phyloP scores from a whole-genome alignment of 2,888 invertebrate species.

The Tryphoninae sp. region DNA sequence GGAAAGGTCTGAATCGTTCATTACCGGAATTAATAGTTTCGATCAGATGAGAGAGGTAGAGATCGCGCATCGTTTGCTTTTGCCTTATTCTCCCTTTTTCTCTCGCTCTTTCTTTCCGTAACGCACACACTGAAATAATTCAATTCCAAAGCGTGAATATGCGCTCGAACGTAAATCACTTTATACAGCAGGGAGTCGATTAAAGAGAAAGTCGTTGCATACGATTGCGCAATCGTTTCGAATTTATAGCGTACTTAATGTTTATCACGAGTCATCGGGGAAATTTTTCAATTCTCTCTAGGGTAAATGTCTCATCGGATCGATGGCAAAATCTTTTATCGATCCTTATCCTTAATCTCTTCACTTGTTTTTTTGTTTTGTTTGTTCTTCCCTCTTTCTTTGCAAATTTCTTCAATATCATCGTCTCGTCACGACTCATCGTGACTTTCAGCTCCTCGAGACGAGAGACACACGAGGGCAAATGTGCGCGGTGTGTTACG shows the following conservation, averaged over 20 bases:
- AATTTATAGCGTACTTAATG: not conserved
- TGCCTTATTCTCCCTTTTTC: slow-evolving; percentile 27
- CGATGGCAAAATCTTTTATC: not conserved
- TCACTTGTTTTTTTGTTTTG: not conserved
- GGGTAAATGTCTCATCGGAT: no score
- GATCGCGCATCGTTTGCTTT: slow-evolving; percentile 38
- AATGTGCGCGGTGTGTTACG: slow-evolving; percentile 39
- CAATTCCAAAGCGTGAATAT: slow-evolving; percentile 9
- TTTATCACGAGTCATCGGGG: no score
- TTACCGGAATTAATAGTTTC: slow-evolving; percentile 71
- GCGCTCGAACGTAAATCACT: not conserved
- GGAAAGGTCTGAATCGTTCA: slow-evolving; percentile 69
- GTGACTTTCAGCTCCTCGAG: slow-evolving; percentile 44
- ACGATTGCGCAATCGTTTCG: not conserved
- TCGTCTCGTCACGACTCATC: slow-evolving; percentile 41
- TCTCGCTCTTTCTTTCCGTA: slow-evolving; percentile 1
- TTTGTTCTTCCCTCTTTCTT: not conserved
- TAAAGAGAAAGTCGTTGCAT: not conserved
- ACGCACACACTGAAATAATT: slow-evolving; percentile 28
- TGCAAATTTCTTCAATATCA: not conserved
- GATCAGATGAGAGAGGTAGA: slow-evolving; percentile 25
- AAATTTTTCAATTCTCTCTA: no score
- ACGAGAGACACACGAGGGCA: slow-evolving; percentile 25
- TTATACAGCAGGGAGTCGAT: not conserved
- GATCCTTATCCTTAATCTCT: not conserved